A percentile compares a stretch with the other conserved stretches of the same genome.
Evolutionary conservation across 2,888 invertebrate species (phyloP).

Genomic region (Pogonocherus hispidulus): DNA sequence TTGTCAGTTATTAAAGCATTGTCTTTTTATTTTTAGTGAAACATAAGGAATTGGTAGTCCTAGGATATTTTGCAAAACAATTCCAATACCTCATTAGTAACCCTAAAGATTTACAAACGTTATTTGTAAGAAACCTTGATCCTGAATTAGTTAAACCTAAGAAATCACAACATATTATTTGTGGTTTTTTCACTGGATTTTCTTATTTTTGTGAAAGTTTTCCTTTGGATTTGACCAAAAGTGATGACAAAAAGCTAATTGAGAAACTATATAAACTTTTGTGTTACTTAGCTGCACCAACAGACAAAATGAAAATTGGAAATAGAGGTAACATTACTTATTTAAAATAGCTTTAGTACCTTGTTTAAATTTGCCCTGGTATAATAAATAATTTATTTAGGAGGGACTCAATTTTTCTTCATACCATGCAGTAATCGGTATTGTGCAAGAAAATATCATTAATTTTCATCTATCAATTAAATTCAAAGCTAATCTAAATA

Average conservation of each 20-base stretch:
- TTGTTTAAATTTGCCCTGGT: too few species aligned
- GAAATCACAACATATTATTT: slow-evolving; percentile 51
- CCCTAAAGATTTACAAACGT: slow-evolving; percentile 44
- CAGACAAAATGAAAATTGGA: slow-evolving; percentile 47
- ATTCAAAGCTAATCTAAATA: too few species aligned
- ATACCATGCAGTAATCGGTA: too few species aligned
- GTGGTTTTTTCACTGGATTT: slow-evolving; percentile 59
- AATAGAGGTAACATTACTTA: slow-evolving; percentile 57
- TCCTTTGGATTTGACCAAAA: slow-evolving; percentile 48
- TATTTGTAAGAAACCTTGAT: slow-evolving; percentile 53
- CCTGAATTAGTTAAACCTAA: slow-evolving; percentile 47
- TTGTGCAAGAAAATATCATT: too few species aligned
- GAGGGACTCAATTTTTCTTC: too few species aligned
- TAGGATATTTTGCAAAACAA: slow-evolving; percentile 60
- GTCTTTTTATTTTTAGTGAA: slow-evolving; percentile 56
- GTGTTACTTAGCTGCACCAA: slow-evolving; percentile 48
- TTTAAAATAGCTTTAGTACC: neutral
- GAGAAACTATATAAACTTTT: slow-evolving; percentile 55
- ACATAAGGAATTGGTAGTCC: slow-evolving; percentile 53
- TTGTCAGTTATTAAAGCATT: neutral
- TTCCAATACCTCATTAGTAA: slow-evolving; percentile 55
- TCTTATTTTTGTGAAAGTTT: slow-evolving; percentile 58
- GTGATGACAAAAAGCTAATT: slow-evolving; percentile 47
- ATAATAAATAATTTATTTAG: too few species aligned
- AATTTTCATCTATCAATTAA: too few species aligned